Base-by-base conservation (phyloP, 2,113 vertebrate species). In the Stigmatopora nigra region DNA sequence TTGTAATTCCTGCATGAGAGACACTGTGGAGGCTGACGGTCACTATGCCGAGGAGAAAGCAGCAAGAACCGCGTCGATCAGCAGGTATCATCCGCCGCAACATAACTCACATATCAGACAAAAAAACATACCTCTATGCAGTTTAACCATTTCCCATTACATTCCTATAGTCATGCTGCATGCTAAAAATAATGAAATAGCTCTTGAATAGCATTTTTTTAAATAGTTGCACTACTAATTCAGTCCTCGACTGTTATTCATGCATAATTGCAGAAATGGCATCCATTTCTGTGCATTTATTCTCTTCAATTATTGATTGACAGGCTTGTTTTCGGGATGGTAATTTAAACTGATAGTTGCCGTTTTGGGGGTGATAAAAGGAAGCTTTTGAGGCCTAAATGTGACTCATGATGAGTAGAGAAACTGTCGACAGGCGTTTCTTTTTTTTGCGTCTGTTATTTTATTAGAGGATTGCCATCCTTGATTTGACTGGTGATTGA, bases 41-140 rank as follows among this genome's bases (percentile, higher is more conserved):
- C 93, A 94, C 91, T 89, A 96, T 96, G 94, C 93, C 94, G 92
- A 93, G 94, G 91, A 95, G 93, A 91, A 96, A 95, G 92, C 94
- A 96, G 92, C 92, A 95, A 93, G 94, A 93, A 81, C 94, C 94
- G 87, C 91, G 94, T 92, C 94, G 94, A 89, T 94, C 94, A 87
- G 93, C 93, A 94, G 94, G 94, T 97, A 95, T 88, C 69, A 76
- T 71, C 79, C 74, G 65, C 74, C 64, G 68, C 38, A 19, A 63
- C 67, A 68, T 64, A 67, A 53, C 67, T 17, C 70, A 69, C 46
- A 56, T 58, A 51, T 36, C 25, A 19, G 91, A 72, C 57, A 35
- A 66, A 70, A 48, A 13, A 16, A 48, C 14, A 31, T 31, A 14
- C 49, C 56, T 64, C 67, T 35, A 20, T 63, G 45, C 41, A 64